phyloP scores from a whole-genome alignment of 2,888 invertebrate species.

The Eilema depressum region DNA sequence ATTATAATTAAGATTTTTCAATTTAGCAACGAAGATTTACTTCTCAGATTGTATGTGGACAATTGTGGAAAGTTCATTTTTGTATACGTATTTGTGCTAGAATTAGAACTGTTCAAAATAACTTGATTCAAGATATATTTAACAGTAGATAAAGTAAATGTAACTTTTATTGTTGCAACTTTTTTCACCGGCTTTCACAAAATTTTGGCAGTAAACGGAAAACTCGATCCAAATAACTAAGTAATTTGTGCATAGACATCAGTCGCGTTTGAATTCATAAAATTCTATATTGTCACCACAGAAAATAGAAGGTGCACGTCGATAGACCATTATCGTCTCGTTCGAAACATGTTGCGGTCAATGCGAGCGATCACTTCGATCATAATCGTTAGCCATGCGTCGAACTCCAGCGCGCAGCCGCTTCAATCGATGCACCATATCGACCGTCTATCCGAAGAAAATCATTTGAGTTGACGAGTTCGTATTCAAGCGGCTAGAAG shows the following conservation, averaged over 20 bases:
- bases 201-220: background rate
- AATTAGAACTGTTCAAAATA: background rate
- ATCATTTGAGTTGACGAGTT: slow-evolving; percentile 55
- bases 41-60: background rate
- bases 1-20: slow-evolving; percentile 54
- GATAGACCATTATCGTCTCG: slow-evolving; percentile 81
- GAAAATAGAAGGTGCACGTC: slow-evolving; percentile 71
- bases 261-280: slow-evolving; percentile 63
- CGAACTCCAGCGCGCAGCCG: slow-evolving; percentile 65
- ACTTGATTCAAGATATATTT: background rate
- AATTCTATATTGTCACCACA: slow-evolving; percentile 68
- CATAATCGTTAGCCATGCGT: slow-evolving; percentile 77
- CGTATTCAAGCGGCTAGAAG: slow-evolving; percentile 67
- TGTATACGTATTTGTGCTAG: background rate
- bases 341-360: slow-evolving; percentile 81
- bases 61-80: background rate
- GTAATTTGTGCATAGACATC: slow-evolving; percentile 28
- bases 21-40: background rate
- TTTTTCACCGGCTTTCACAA: background rate
- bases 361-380: slow-evolving; percentile 75
- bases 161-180: background rate
- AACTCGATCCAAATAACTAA: background rate
- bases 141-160: background rate
- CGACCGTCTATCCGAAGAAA: slow-evolving; percentile 60
- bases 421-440: slow-evolving; percentile 66